A percentile compares a stretch with the other conserved stretches of the same genome.
These are phyloP conservation scores for Microctonus aethiopoides DNA, from an alignment of 2,888 invertebrate genomes.

Conservation along the genomic window DNA sequence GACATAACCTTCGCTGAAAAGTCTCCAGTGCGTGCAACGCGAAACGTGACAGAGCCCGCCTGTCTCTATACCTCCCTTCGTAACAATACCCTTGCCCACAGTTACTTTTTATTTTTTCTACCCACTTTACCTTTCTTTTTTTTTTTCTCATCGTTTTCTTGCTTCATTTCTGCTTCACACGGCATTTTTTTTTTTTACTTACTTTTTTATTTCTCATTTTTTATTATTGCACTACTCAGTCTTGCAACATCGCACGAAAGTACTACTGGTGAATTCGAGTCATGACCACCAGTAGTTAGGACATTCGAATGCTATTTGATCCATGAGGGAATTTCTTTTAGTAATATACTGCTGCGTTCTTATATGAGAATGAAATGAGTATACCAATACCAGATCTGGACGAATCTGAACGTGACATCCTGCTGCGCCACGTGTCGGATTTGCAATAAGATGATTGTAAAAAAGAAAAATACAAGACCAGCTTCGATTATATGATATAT, in stretches of 20 bases:
- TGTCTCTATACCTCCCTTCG: conserved; percentile 45
- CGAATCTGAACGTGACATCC: conserved; percentile 40
- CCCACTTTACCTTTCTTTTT: conserved; percentile 33
- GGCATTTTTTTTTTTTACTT: conserved; percentile 18
- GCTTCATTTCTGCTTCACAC: conserved; percentile 26
- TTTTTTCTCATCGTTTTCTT: conserved; percentile 32
- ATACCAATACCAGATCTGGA: conserved; percentile 40
- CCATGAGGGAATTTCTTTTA: conserved; percentile 35
- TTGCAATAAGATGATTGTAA: conserved; percentile 33
- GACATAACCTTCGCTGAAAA: conserved; percentile 29
- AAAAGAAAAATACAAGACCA: conserved; percentile 1
- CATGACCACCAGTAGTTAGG: conserved; percentile 3
- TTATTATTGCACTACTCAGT: neutral
- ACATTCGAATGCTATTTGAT: conserved; percentile 6
- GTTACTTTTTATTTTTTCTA: conserved; percentile 30
- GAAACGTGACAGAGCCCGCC: conserved; percentile 63
- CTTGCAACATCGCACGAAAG: neutral
- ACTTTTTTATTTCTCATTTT: neutral
- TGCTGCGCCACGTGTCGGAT: conserved; percentile 38
- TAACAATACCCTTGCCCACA: conserved; percentile 57
- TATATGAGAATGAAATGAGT: conserved; percentile 51
- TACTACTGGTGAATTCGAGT: neutral
- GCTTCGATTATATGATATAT: too few relatives aligned
- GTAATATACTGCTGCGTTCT: conserved; percentile 25
- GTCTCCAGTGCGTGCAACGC: conserved; percentile 63